Percentiles rank a stretch among this genome's conserved stretches.
Conservation (phyloP, 2,888 invertebrate species). For the Synergus japonicus region DNA sequence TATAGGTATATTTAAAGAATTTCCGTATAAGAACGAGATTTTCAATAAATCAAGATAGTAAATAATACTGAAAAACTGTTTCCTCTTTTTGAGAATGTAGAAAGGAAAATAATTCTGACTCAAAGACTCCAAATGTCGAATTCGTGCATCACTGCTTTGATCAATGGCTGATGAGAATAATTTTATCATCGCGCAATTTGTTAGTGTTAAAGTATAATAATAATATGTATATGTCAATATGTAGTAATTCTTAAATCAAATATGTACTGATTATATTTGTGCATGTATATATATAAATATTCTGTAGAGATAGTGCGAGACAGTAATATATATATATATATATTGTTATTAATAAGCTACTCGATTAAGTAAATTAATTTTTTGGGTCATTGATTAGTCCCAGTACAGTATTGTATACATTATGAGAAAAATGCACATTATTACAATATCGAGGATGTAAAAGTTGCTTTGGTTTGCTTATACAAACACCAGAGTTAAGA, state of each 20-base stretch:
- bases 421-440: conserved; percentile 59
- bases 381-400: conserved; percentile 49
- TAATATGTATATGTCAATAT: conserved; percentile 56
- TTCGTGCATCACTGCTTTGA: conserved; percentile 44
- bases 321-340: conserved; percentile 55
- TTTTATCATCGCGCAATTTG: conserved; percentile 51
- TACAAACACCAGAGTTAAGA: conserved; percentile 54
- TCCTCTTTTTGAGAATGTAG: not conserved
- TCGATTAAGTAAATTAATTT: conserved; percentile 57
- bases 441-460: conserved; percentile 57
- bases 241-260: conserved; percentile 57
- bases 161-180: conserved; percentile 55
- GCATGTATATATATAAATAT: conserved; percentile 59
- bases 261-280: conserved; percentile 58
- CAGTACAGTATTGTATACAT: conserved; percentile 60
- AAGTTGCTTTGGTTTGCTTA: conserved; percentile 65
- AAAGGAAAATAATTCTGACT: conserved; percentile 13
- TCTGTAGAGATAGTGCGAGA: conserved; percentile 52
- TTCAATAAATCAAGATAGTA: conserved; percentile 14
- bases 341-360: conserved; percentile 56
- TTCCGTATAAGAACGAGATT: conserved; percentile 17
- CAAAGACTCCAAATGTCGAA: conserved; percentile 41
- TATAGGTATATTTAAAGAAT: conserved; percentile 22
- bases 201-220: conserved; percentile 54
- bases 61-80: conserved; percentile 6